Conservation (phyloP, 2,113 vertebrate species). For the Spea multiplicata region DNA sequence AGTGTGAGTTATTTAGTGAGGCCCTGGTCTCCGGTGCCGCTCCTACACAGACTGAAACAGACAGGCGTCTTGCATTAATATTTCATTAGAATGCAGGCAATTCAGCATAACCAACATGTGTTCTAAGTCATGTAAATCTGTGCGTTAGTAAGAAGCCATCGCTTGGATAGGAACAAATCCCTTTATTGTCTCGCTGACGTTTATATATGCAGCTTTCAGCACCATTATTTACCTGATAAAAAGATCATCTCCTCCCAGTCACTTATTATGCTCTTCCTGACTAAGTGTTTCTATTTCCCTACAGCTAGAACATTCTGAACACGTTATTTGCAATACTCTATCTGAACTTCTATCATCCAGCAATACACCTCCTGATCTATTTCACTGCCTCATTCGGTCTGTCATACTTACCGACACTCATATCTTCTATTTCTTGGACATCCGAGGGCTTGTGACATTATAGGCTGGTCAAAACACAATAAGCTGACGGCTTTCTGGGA, state of each 20-base stretch:
- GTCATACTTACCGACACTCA: background rate
- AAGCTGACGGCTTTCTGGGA: too few species aligned
- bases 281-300: background rate
- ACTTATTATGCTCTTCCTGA: background rate
- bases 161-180: conserved; percentile 34
- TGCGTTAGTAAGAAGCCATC: background rate
- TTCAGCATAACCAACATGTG: conserved; percentile 35
- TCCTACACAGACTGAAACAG: conserved; percentile 22
- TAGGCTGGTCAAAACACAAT: too few species aligned
- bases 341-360: background rate
- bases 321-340: background rate
- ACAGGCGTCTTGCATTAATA: conserved; percentile 34
- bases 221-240: conserved; percentile 9
- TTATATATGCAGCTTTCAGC: conserved; percentile 15
- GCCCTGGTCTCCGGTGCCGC: conserved; percentile 11
- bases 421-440: too few species aligned
- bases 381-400: background rate
- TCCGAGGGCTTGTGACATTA: too few species aligned
- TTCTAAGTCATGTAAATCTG: conserved; percentile 34
- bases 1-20: conserved; percentile 19
- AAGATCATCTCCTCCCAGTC: background rate
- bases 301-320: background rate
- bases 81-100: conserved; percentile 40
- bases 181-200: conserved; percentile 25
- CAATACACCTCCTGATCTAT: background rate